Base-by-base conservation (phyloP, 2,888 invertebrate genomes). In the Leptinotarsa tumamoca region DNA sequence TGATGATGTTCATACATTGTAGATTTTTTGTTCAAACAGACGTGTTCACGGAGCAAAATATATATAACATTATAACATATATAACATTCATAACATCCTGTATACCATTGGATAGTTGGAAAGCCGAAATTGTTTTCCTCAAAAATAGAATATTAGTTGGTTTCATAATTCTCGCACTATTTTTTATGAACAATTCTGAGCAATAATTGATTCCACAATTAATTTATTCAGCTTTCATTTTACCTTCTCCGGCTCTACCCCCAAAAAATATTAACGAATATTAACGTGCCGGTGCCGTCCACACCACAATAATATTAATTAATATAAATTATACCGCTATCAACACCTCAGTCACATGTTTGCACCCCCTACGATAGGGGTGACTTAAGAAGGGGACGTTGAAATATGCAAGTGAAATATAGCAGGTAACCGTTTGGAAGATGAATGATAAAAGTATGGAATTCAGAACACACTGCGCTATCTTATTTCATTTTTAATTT, bases 261-360 rank as follows among this genome's bases (percentile, higher is more conserved):
- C 21, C 23, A 79, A 77, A 67, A 75, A 79, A 75, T 76, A 79
- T 73, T 75, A 67, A 74, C 77, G 71, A 71, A 79, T 75, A 79
- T 79, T 75, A 78, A 78, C 76, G 76, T 78, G 75, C 69, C 68
- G 76, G 56, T 75, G 77, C 75, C 76, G 77, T 71, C 74, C 52
- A 69, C 77, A 66, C 77, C 67, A 67, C 81, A 80, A 81, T 79
- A 82, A 85, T 87, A 87, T 86, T 87, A 85, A 87, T 85, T 86
- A 85, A 84, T 83, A 83, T 86, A 84, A 86, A 85, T 85, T 86
- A 87, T 85, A 82, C 82, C 83, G 84, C 85, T 86, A 85, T 87
- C 85, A 87, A 84, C 86, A 86, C 84, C 85, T 84, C 75, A 83
- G 85, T 85, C 86, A 86, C 86, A 86, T 86, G 87, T 84, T 86